Evolutionary conservation across 1,140 invertebrate species (phyloP).

Genomic region (Anadara kagoshimensis): DNA sequence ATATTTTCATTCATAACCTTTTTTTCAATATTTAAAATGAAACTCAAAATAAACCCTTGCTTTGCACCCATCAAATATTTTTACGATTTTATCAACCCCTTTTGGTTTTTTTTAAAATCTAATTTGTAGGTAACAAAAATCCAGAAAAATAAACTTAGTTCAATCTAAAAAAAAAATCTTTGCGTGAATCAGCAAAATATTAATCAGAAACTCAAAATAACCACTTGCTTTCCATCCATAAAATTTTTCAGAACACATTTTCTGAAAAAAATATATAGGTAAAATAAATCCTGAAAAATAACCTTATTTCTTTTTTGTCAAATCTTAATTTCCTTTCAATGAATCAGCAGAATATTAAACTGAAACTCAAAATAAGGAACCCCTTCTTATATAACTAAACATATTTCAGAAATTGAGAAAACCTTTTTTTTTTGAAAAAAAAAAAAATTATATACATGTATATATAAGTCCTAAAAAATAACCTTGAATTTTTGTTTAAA

Average conservation of each 20-base stretch:
- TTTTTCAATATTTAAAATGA: background rate
- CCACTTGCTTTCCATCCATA: no score
- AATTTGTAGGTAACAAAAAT: no score
- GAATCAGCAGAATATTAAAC: background rate
- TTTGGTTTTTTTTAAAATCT: no score
- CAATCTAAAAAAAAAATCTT: no score
- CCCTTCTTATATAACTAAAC: background rate
- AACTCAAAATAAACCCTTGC: background rate
- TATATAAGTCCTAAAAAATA: no score
- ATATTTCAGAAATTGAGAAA: no score
- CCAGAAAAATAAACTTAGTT: background rate
- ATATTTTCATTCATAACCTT: no score
- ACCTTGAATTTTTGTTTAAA: no score
- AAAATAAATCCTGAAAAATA: background rate
- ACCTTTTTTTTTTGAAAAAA: no score
- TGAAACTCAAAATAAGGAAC: conserved; percentile 5
- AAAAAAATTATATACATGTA: no score
- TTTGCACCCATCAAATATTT: background rate
- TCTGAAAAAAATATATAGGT: background rate
- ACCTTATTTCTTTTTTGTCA: background rate
- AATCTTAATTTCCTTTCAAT: background rate
- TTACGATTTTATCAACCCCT: background rate
- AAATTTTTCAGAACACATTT: background rate
- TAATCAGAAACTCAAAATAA: no score
- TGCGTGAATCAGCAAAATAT: no score